phyloP scores from a whole-genome alignment of 2,113 vertebrate species.

The Trichomycterus rosablanca region DNA sequence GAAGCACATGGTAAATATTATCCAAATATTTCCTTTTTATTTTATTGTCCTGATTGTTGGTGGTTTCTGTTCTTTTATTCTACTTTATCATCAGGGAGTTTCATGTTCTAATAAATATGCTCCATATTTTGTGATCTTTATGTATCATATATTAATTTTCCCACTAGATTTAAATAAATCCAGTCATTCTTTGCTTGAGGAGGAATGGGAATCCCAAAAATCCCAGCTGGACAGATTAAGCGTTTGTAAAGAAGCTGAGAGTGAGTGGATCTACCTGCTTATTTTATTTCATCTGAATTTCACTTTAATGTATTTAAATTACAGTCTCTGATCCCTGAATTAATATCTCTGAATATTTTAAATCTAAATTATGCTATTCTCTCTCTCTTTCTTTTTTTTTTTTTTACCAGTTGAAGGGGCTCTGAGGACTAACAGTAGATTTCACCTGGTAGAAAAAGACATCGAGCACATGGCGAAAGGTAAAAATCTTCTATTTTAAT shows the following conservation, averaged over 20 bases:
- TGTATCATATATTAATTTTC: too few relatives aligned
- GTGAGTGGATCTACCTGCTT: conserved; percentile 49
- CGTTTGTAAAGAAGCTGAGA: conserved; percentile 74
- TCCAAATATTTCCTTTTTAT: neutral
- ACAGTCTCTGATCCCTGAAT: conserved; percentile 28
- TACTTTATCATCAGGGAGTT: too few relatives aligned
- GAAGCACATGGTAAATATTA: conserved; percentile 76
- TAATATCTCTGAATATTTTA: conserved; percentile 12
- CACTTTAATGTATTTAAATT: conserved; percentile 10
- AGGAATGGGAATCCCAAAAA: conserved; percentile 76
- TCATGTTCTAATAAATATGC: too few relatives aligned
- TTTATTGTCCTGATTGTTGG: neutral
- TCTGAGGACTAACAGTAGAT: conserved; percentile 73
- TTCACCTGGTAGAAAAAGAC: conserved; percentile 79
- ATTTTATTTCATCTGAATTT: conserved; percentile 5
- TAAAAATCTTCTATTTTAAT: conserved; percentile 55
- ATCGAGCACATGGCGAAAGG: conserved; percentile 95
- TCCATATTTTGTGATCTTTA: too few relatives aligned
- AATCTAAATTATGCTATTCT: neutral
- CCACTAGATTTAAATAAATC: conserved; percentile 74
- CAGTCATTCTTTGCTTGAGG: conserved; percentile 68
- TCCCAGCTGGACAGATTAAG: conserved; percentile 76
- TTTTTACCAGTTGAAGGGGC: conserved; percentile 73
- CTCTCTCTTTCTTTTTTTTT: too few relatives aligned
- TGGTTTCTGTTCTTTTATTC: neutral